Percentiles rank a stretch among this genome's conserved stretches.
phyloP scores from a whole-genome alignment of 2,888 invertebrate species.

The Chymomyza procnemis region DNA sequence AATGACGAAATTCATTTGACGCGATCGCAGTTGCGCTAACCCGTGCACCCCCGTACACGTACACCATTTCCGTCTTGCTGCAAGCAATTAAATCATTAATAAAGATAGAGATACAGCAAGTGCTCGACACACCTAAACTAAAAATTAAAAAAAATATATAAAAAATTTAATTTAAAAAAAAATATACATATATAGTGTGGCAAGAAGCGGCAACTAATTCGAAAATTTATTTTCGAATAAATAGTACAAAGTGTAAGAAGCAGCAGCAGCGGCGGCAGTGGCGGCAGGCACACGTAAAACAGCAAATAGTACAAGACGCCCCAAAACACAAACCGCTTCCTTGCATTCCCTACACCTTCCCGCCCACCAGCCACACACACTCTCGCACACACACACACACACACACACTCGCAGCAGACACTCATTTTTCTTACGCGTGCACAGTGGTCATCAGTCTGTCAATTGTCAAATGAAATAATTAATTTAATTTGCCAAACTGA shows the following conservation, averaged over 20 bases:
- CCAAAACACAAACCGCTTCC: not conserved
- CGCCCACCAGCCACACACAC: not conserved
- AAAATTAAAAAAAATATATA: slow-evolving; percentile 19
- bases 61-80: slow-evolving; percentile 13
- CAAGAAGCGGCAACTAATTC: slow-evolving; percentile 60
- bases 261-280: slow-evolving; percentile 23
- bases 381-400: not conserved
- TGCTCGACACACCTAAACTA: not conserved
- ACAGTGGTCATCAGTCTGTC: slow-evolving; percentile 38
- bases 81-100: slow-evolving; percentile 70
- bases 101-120: slow-evolving; percentile 34
- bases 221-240: slow-evolving; percentile 72
- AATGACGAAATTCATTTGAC: slow-evolving; percentile 58
- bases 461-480: slow-evolving; percentile 9
- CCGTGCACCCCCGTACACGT: not conserved
- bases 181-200: slow-evolving; percentile 27
- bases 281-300: slow-evolving; percentile 15
- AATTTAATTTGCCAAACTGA: slow-evolving; percentile 40
- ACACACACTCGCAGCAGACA: slow-evolving; percentile 11
- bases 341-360: not conserved
- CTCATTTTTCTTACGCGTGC: slow-evolving; percentile 49
- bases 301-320: slow-evolving; percentile 42
- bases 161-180: slow-evolving; percentile 62
- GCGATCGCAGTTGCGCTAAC: slow-evolving; percentile 6
- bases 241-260: slow-evolving; percentile 67